phyloP scores from a whole-genome alignment of 1,140 invertebrate genomes.

The Saccostrea echinata region DNA sequence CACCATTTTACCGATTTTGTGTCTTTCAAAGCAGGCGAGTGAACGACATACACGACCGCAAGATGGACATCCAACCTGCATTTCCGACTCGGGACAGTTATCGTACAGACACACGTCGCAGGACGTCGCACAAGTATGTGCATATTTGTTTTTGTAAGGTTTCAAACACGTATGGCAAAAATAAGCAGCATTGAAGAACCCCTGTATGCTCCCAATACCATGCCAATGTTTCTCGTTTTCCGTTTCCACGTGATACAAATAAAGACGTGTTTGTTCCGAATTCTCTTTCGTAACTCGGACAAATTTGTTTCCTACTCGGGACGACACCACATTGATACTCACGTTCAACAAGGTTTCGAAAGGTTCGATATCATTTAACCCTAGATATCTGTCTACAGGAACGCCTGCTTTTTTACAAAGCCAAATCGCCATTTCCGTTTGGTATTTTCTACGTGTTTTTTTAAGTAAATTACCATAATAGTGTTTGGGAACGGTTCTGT shows the following conservation, averaged over 20 bases:
- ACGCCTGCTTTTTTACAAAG: slow-evolving; percentile 15
- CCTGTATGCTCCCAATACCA: slow-evolving; percentile 40
- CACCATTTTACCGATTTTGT: background rate
- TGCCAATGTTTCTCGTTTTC: slow-evolving; percentile 42
- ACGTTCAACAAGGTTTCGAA: slow-evolving; percentile 49
- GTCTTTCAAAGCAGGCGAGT: slow-evolving; percentile 2
- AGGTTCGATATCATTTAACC: slow-evolving; percentile 37
- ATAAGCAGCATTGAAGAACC: slow-evolving; percentile 38
- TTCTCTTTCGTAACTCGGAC: slow-evolving; percentile 24
- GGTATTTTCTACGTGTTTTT: background rate
- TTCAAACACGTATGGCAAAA: slow-evolving; percentile 5
- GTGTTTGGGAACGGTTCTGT: background rate
- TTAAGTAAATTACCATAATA: slow-evolving; percentile 38
- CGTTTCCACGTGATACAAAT: slow-evolving; percentile 42
- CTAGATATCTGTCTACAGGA: slow-evolving; percentile 21
- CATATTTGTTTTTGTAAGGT: slow-evolving; percentile 33
- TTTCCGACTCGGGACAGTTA: background rate
- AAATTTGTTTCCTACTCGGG: slow-evolving; percentile 46
- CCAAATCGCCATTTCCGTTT: slow-evolving; percentile 5
- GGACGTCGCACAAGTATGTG: slow-evolving; percentile 25
- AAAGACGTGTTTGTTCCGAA: background rate
- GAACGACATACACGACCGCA: slow-evolving; percentile 19
- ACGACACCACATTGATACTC: slow-evolving; percentile 39
- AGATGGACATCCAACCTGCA: slow-evolving; percentile 36
- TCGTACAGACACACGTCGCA: slow-evolving; percentile 42